These are phyloP conservation scores for Phorcus lineatus DNA, from an alignment of 2,888 invertebrate species.

Conservation along the genomic window DNA sequence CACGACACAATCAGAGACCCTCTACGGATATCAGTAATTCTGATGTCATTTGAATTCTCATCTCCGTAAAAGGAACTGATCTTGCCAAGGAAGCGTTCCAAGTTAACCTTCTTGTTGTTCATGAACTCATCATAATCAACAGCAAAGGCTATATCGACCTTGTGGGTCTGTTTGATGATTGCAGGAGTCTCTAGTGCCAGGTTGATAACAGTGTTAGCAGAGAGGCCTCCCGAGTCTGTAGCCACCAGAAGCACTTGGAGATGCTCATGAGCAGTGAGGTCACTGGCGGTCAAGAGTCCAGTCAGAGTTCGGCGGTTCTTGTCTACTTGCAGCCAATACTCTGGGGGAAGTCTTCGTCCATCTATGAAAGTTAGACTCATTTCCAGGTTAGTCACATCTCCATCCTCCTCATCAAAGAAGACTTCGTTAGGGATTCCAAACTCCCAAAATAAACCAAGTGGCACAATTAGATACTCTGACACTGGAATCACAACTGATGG, in stretches of 20 bases:
- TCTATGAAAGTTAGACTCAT: constrained; percentile 1
- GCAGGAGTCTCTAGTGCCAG: neutral
- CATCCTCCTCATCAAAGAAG: constrained; percentile 20
- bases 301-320: neutral
- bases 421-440: neutral
- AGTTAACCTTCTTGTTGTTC: neutral
- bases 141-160: neutral
- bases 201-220: neutral
- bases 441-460: constrained; percentile 7
- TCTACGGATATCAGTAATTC: constrained; percentile 1
- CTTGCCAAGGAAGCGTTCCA: neutral
- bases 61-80: neutral
- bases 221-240: constrained; percentile 4
- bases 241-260: neutral
- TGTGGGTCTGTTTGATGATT: neutral
- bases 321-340: constrained; percentile 15
- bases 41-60: neutral
- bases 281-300: neutral
- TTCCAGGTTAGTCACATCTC: constrained; percentile 9
- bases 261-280: neutral
- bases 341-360: neutral
- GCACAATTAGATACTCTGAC: neutral
- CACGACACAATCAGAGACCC: constrained; percentile 8
- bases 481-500: constrained; percentile 3
- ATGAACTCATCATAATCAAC: constrained; percentile 18